phyloP scores from a whole-genome alignment of 2,888 invertebrate species.

The Epirrhoe alternata region DNA sequence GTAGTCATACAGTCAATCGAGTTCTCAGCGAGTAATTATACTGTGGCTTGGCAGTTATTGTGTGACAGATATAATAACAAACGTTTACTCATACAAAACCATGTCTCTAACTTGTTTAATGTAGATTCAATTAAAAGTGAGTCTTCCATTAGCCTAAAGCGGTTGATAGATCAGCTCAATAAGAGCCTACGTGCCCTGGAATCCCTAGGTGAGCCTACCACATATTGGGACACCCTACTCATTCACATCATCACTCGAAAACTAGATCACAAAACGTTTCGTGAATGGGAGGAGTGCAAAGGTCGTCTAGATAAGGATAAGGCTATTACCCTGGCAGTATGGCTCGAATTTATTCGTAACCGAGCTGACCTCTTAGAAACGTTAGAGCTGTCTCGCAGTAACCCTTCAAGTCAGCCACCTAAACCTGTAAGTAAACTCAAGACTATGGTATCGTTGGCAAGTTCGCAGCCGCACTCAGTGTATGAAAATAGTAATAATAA shows the following conservation, averaged over 20 bases:
- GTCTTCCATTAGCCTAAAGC: constrained; percentile 37
- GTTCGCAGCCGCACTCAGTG: background rate
- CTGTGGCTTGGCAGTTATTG: constrained; percentile 42
- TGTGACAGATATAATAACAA: constrained; percentile 45
- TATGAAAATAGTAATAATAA: constrained; percentile 1
- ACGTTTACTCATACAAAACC: constrained; percentile 38
- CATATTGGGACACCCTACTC: constrained; percentile 45
- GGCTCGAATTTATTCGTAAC: constrained; percentile 12
- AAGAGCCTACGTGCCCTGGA: constrained; percentile 43
- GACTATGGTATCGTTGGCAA: constrained; percentile 5
- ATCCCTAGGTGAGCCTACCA: constrained; percentile 39
- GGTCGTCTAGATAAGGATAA: constrained; percentile 22
- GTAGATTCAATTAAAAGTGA: constrained; percentile 38
- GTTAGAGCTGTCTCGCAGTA: constrained; percentile 13
- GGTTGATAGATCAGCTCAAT: constrained; percentile 41
- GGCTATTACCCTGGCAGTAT: background rate
- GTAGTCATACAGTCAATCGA: constrained; percentile 40
- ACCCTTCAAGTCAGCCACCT: background rate
- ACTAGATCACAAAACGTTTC: constrained; percentile 42
- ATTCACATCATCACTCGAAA: constrained; percentile 46
- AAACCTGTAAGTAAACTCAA: constrained; percentile 6
- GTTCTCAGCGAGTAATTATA: constrained; percentile 39
- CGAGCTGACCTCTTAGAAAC: constrained; percentile 45
- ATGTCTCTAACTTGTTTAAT: constrained; percentile 42
- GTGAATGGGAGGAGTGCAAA: constrained; percentile 47